These are phyloP conservation scores for Drosophila kurseongensis DNA, from an alignment of 1,140 invertebrate genomes.

Conservation along the genomic window DNA sequence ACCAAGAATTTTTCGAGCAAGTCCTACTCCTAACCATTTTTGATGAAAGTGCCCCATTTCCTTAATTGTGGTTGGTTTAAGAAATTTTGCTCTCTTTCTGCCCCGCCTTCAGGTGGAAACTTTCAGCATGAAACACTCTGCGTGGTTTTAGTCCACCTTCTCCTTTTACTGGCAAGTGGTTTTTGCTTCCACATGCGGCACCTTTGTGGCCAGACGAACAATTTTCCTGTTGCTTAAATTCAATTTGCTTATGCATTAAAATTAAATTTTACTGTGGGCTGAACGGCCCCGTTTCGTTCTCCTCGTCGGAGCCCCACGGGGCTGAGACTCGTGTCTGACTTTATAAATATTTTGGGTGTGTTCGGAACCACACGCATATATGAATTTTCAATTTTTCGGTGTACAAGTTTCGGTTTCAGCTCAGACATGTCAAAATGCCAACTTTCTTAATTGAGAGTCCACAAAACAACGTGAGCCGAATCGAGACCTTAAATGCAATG, in stretches of 20 bases:
- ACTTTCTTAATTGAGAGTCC: conserved; percentile 70
- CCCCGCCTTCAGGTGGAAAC: conserved; percentile 28
- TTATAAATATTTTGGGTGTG: conserved; percentile 53
- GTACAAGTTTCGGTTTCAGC: conserved; percentile 38
- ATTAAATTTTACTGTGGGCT: conserved; percentile 55
- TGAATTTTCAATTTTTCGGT: conserved; percentile 38
- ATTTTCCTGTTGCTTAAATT: conserved; percentile 78
- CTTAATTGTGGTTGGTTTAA: conserved; percentile 51
- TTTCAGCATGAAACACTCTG: conserved; percentile 26
- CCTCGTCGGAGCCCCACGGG: conserved; percentile 6
- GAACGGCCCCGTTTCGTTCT: conserved; percentile 11
- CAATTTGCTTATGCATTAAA: conserved; percentile 74
- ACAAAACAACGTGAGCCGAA: conserved; percentile 47
- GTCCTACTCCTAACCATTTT: conserved; percentile 23
- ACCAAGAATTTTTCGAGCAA: conserved; percentile 3
- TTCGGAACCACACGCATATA: conserved; percentile 16
- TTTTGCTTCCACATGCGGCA: conserved; percentile 39
- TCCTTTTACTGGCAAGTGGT: not conserved
- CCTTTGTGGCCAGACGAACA: conserved; percentile 60
- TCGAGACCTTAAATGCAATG: conserved; percentile 40
- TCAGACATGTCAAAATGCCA: conserved; percentile 54
- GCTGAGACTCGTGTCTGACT: conserved; percentile 24
- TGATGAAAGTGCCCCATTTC: conserved; percentile 44
- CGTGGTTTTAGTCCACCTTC: conserved; percentile 30
- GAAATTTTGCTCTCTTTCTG: conserved; percentile 10